Evolutionary conservation across 2,113 vertebrate genomes (phyloP), one percentile per base, ranked within the genome.

Genomic region (Anas platyrhynchos): DNA sequence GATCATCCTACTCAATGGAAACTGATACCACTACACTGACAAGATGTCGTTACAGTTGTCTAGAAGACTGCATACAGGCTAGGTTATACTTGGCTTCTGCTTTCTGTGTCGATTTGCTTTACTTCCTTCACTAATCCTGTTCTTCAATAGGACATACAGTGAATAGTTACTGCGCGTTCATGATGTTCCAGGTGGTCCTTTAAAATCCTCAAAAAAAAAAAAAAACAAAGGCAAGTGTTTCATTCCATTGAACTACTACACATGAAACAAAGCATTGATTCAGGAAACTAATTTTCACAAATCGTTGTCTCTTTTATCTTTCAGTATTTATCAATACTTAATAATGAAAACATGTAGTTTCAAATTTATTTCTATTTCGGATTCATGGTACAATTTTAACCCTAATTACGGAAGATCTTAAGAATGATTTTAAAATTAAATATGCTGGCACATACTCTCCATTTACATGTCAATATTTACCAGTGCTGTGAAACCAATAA

Each of bases 291-390:
- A 80, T 83, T 90, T 93, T 73, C 79, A 83, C 36, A 74, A 80
- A 86, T 83, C 1, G 3, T 80, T 80, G 79, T 88, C 67, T 80
- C 44, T 59, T 89, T 54, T 2, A 15, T 95, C 48, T 87, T 89
- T 73, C 54, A 91, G 23, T 21, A 76, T 76, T 88, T 88, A 93
- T 90, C 88, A 93, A 86, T 91, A 94, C 34, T 90, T 94, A 55
- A 71, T 86, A 92, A 91, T 56, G 43, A 94, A 92, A 95, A 82
- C 56, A 59, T 18, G 25, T 10, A 83, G 50, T 68, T 95, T 79
- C 69, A 90, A 77, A 80, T 69, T 77, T 83, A 87, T 78, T 71
- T 81, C 23, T 13, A 13, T 84, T 86, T 94, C 54, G 74, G 59
- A 75, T 73, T 80, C 21, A 52, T 3, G 1, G 23, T 38, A 69